Percentiles rank a stretch among this genome's conserved stretches.
Conservation (phyloP, 2,113 vertebrate species). For the Dermatemys mawii region DNA sequence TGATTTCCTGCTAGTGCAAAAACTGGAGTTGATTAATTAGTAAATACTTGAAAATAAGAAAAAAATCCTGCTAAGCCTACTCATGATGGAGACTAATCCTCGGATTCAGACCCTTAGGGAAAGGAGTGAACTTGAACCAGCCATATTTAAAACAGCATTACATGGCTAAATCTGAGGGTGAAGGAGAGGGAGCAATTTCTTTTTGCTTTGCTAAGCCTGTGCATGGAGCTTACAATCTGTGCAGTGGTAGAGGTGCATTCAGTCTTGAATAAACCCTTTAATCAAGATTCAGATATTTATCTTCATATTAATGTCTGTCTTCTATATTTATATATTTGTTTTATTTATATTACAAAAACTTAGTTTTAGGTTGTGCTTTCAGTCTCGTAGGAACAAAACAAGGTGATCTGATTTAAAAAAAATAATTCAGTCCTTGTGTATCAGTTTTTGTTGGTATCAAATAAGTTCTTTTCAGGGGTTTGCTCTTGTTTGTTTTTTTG, state of each 20-base stretch:
- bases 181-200: background rate
- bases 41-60: background rate
- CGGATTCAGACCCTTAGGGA: background rate
- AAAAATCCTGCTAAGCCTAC: background rate
- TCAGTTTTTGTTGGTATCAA: background rate
- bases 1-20: slow-evolving; percentile 17
- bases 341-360: background rate
- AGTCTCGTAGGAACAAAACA: background rate
- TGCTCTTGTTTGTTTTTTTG: background rate
- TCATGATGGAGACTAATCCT: background rate
- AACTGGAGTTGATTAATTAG: background rate
- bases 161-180: background rate
- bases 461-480: background rate
- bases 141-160: background rate
- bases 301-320: background rate
- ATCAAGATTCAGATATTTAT: background rate
- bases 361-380: background rate
- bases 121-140: background rate
- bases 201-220: background rate
- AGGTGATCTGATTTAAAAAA: background rate
- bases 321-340: background rate
- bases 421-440: background rate
- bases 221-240: background rate
- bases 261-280: background rate
- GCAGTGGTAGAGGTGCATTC: background rate